A percentile compares a stretch with the other conserved stretches of the same genome.
These are phyloP conservation scores for Leucoraja ocellata DNA, from an alignment of 2,797 vertebrate species.

Conservation along the genomic window DNA sequence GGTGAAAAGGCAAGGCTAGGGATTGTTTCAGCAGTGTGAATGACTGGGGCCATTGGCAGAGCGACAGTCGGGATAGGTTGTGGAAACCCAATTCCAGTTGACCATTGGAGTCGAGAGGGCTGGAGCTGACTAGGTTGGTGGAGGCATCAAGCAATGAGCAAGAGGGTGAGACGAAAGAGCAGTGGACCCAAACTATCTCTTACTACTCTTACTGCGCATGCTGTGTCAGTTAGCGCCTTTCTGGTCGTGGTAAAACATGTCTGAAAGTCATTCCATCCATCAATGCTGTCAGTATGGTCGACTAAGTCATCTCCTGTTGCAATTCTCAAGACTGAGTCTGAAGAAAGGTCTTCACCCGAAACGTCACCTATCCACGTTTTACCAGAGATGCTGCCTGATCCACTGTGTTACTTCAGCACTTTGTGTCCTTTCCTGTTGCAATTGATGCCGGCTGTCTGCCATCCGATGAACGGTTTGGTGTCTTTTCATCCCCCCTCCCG, in stretches of 20 bases:
- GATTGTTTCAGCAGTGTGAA: not conserved
- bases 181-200: no score
- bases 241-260: not conserved
- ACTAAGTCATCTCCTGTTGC: not conserved
- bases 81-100: not conserved
- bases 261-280: not conserved
- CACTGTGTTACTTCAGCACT: no score
- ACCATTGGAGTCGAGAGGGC: not conserved
- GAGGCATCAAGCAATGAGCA: not conserved
- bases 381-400: no score
- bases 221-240: not conserved
- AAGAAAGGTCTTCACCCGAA: no score
- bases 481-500: not conserved
- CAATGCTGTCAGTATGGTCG: not conserved
- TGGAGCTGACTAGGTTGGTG: not conserved
- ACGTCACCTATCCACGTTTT: no score
- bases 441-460: not conserved
- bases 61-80: not conserved
- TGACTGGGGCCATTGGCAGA: no score
- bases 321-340: no score
- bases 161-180: not conserved
- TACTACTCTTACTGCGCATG: not conserved
- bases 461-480: not conserved
- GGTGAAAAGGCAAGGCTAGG: no score
- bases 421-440: no score